Conservation (phyloP, 2,888 invertebrate genomes). For the Rotaria socialis region DNA sequence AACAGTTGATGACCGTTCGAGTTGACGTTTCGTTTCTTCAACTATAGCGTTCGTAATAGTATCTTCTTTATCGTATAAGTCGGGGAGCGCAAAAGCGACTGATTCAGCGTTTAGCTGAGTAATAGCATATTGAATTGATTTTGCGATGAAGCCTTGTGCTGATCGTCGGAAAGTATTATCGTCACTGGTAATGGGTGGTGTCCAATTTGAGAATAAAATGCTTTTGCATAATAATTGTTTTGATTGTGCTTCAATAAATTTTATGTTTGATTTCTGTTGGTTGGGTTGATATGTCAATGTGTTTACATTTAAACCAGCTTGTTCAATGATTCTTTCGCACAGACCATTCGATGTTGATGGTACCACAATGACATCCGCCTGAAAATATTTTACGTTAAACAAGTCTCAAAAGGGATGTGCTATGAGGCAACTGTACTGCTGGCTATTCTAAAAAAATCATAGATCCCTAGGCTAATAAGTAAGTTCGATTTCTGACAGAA, state of each 20-base stretch:
- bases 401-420: too few species aligned
- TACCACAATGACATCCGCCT: not conserved
- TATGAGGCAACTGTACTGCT: too few species aligned
- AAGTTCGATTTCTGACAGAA: too few species aligned
- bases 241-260: not conserved
- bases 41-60: not conserved
- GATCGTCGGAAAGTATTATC: not conserved
- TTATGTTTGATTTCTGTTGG: not conserved
- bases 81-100: not conserved
- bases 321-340: not conserved
- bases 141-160: not conserved
- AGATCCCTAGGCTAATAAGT: too few species aligned
- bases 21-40: not conserved
- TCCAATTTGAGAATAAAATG: not conserved
- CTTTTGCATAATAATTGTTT: not conserved
- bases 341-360: not conserved
- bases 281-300: not conserved
- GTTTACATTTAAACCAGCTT: not conserved
- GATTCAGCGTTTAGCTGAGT: not conserved
- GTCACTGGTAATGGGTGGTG: not conserved
- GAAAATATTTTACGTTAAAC: not conserved
- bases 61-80: not conserved
- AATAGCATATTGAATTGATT: constrained; percentile 8
- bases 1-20: not conserved
- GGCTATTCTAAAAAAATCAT: too few species aligned